Evolutionary conservation across 1,140 invertebrate species (phyloP).

Genomic region (Babylonia areolata): DNA sequence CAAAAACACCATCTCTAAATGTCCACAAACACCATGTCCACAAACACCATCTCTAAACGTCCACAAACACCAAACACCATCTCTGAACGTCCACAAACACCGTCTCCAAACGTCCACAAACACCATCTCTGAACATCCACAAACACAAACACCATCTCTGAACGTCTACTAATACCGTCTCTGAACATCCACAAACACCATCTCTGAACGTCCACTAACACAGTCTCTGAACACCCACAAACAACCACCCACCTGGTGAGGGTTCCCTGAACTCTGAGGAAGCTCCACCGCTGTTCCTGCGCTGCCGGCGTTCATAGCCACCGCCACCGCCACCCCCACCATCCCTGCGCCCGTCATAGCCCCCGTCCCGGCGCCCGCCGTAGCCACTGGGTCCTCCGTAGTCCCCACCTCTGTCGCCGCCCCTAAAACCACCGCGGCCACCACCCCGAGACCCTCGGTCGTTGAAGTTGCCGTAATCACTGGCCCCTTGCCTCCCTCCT

Average conservation of each 20-base stretch:
- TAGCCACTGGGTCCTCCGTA: conserved; percentile 43
- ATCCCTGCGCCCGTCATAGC: conserved; percentile 3
- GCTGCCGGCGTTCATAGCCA: conserved; percentile 34
- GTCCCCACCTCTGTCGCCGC: conserved; percentile 44
- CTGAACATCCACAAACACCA: too few species aligned
- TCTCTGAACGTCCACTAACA: too few species aligned
- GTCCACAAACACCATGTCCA: too few species aligned
- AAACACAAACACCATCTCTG: too few species aligned
- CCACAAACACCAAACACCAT: too few species aligned
- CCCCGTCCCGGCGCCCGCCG: conserved; percentile 40
- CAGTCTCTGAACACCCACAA: too few species aligned
- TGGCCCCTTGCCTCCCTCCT: conserved; percentile 52
- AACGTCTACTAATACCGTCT: too few species aligned
- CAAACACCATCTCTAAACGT: too few species aligned
- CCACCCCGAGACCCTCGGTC: conserved; percentile 25
- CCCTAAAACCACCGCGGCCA: conserved; percentile 16
- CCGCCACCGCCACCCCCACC: conserved; percentile 39
- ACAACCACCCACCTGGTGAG: conserved; percentile 58
- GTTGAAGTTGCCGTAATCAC: conserved; percentile 45
- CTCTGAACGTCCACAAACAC: too few species aligned
- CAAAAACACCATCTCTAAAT: too few species aligned
- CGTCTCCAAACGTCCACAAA: too few species aligned
- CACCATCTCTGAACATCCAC: too few species aligned
- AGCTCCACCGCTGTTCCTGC: conserved; percentile 47
- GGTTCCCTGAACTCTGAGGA: conserved; percentile 59